Evolutionary conservation across 2,888 invertebrate genomes (phyloP).

Genomic region (Tiliacea citrago): DNA sequence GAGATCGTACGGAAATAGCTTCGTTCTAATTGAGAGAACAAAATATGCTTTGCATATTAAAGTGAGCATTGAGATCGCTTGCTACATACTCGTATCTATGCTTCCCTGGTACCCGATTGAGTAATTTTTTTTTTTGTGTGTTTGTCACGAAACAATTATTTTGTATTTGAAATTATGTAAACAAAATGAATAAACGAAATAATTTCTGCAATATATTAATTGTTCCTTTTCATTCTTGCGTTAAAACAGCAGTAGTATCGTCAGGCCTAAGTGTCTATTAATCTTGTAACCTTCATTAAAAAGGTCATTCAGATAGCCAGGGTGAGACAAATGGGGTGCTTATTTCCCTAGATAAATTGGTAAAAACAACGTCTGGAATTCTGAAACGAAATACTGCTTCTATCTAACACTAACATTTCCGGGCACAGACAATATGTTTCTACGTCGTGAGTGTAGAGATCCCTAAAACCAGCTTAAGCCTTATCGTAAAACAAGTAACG

Average conservation of each 20-base stretch:
- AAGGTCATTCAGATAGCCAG: slow-evolving; percentile 7
- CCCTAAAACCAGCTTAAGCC: background rate
- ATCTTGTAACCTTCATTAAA: slow-evolving; percentile 16
- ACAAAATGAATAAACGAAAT: background rate
- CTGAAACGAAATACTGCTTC: slow-evolving; percentile 12
- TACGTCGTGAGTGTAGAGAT: background rate
- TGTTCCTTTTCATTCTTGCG: background rate
- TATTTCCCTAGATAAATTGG: slow-evolving; percentile 25
- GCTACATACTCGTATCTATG: slow-evolving; percentile 24
- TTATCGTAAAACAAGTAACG: background rate
- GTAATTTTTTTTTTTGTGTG: background rate
- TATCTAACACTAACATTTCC: slow-evolving; percentile 9
- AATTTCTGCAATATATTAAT: background rate
- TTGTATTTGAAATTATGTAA: background rate
- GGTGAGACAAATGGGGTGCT: slow-evolving; percentile 3
- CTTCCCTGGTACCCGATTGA: slow-evolving; percentile 22
- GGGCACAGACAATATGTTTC: slow-evolving; percentile 1
- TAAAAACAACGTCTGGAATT: slow-evolving; percentile 21
- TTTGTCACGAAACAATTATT: background rate
- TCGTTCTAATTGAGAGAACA: slow-evolving; percentile 44
- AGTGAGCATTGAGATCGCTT: slow-evolving; percentile 19
- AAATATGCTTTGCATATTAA: slow-evolving; percentile 44
- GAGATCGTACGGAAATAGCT: slow-evolving; percentile 40
- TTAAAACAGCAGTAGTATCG: background rate
- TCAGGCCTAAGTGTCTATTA: slow-evolving; percentile 6